A percentile compares a stretch with the other conserved stretches of the same genome.
These are phyloP conservation scores for Lacerta bilineata DNA, from an alignment of 2,797 vertebrate species.

Conservation along the genomic window DNA sequence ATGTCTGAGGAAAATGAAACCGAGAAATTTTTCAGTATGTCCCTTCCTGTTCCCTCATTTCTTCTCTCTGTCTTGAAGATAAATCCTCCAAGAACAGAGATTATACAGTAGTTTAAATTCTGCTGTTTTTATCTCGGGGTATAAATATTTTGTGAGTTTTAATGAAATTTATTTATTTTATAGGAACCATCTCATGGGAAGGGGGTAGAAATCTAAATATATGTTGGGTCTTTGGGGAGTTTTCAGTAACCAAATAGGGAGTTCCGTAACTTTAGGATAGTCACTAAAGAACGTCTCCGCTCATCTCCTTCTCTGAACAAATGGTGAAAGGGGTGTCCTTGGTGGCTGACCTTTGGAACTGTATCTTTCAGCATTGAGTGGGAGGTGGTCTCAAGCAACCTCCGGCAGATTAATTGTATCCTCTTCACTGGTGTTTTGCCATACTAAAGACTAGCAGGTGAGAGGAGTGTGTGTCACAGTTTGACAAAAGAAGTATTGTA, in stretches of 20 bases:
- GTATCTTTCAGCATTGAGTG: not conserved
- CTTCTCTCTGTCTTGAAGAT: constrained; percentile 50
- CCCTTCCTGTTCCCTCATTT: constrained; percentile 62
- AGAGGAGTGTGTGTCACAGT: not conserved
- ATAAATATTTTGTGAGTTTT: not conserved
- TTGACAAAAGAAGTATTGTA: not conserved
- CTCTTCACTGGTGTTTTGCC: not conserved
- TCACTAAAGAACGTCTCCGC: not conserved
- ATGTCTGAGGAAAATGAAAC: constrained; percentile 68
- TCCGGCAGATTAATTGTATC: not conserved
- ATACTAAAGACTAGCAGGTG: not conserved
- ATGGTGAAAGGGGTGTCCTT: not conserved
- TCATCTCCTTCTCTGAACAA: not conserved
- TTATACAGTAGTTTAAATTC: not conserved
- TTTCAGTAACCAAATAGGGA: not conserved
- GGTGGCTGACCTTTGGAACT: not conserved
- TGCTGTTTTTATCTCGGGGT: not conserved
- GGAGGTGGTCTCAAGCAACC: not conserved
- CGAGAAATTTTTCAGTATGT: constrained; percentile 66
- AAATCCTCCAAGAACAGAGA: not conserved
- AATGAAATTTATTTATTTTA: constrained; percentile 1
- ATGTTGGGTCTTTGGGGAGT: not conserved
- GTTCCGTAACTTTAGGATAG: not conserved
- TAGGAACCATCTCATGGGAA: too few relatives aligned
- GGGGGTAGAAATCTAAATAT: not conserved